Evolutionary conservation across 2,113 vertebrate species (phyloP), one percentile per base, ranked within the genome.

Genomic region (Eira barbara): DNA sequence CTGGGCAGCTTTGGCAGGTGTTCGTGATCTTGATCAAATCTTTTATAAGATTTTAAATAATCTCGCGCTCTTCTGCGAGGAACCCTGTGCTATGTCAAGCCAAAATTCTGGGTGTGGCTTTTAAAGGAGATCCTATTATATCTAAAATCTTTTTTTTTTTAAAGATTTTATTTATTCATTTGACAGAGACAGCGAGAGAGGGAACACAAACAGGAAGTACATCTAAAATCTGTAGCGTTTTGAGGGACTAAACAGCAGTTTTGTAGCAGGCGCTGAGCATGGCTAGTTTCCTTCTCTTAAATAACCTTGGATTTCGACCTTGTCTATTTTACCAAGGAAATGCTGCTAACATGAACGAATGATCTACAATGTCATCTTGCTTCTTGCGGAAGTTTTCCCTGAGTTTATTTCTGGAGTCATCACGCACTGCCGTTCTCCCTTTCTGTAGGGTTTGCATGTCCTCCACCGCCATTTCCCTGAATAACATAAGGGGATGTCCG

Each of bases 281-380:
- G 39, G 42, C 14, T 83, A 0, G 73, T 47, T 87, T 67, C 36
- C n/a, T 93, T 84, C 67, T 88, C 27, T 78, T 78, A 27, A 25
- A 52, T 93, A 76, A 91, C 91, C 65, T 96, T 95, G 93, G 4
- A 29, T 92, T 96, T 76, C 6, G 9, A 87, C 88, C 87, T 95
- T 57, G 13, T 27, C 11, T 69, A 91, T 87, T 93, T 73, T 31
- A 55, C 27, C 2, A 25, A 67, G 13, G 34, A 94, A 55, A 15
- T 52, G 13, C n/a, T 63, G 52, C 69, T 67, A 1, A 1, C 2
- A 0, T 13, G 31, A 73, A 73, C 20, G 69, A 63, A 39, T 73
- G 93, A 45, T 49, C 1, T 1, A n/a, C 80, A 49, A 3, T 27
- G 45, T 82, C 52, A 31, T 76, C 57, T 61, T 36, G 31, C 65